phyloP scores from a whole-genome alignment of 2,888 invertebrate species.

The Hartigia nigra region DNA sequence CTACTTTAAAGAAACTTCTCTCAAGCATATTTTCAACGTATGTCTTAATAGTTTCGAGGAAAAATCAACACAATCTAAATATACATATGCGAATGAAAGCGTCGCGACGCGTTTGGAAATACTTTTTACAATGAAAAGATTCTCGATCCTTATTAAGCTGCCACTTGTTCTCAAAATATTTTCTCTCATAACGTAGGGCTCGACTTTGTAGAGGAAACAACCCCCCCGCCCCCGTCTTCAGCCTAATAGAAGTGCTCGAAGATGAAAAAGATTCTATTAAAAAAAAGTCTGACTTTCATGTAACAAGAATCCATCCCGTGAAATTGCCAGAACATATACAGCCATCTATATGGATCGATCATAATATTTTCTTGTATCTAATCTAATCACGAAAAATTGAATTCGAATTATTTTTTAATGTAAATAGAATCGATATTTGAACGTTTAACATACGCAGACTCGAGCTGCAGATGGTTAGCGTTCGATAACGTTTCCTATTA shows the following conservation, averaged over 20 bases:
- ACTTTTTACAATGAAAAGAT: background rate
- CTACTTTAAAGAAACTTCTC: background rate
- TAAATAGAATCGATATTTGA: background rate
- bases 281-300: background rate
- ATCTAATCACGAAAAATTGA: background rate
- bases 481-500: background rate
- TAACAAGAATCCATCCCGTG: background rate
- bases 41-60: background rate
- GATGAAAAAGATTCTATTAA: background rate
- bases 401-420: background rate
- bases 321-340: background rate
- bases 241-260: background rate
- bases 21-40: background rate
- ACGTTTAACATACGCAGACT: background rate
- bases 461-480: background rate
- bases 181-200: background rate
- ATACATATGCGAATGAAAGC: background rate
- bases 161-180: background rate
- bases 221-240: background rate
- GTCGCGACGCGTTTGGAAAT: background rate
- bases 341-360: too few species aligned
- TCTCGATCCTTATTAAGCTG: background rate
- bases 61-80: too few species aligned
- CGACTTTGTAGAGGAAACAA: background rate
- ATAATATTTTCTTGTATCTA: background rate